A percentile compares a stretch with the other conserved stretches of the same genome.
These are phyloP conservation scores for Cephus sareptanus DNA, from an alignment of 2,888 invertebrate genomes.

Conservation along the genomic window DNA sequence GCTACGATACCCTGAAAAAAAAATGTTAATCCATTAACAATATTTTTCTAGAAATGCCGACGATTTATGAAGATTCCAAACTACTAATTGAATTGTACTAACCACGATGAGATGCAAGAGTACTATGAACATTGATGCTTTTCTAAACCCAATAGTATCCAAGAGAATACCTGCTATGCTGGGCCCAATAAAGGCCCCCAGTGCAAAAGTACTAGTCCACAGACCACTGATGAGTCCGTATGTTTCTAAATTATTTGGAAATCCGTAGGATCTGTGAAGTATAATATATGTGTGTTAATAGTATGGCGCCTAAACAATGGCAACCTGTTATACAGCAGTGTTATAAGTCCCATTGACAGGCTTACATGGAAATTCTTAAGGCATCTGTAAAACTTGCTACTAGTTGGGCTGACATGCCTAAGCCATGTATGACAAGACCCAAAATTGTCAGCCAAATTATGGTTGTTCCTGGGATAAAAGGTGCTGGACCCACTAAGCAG, in stretches of 20 bases:
- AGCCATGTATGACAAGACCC: slow-evolving; percentile 81
- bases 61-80: not conserved
- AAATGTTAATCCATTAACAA: not conserved
- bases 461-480: slow-evolving; percentile 76
- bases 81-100: slow-evolving; percentile 51
- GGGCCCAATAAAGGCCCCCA: slow-evolving; percentile 88
- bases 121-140: slow-evolving; percentile 78
- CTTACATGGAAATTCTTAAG: slow-evolving; percentile 83
- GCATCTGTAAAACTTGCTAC: slow-evolving; percentile 90
- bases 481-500: slow-evolving; percentile 82
- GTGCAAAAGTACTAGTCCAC: slow-evolving; percentile 90
- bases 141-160: slow-evolving; percentile 78
- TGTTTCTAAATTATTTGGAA: slow-evolving; percentile 87
- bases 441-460: slow-evolving; percentile 75
- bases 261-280: slow-evolving; percentile 73
- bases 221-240: slow-evolving; percentile 90
- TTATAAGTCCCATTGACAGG: slow-evolving; percentile 32
- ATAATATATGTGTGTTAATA: not conserved
- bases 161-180: slow-evolving; percentile 80
- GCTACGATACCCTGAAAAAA: slow-evolving; percentile 61
- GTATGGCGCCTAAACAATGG: not conserved
- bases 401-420: slow-evolving; percentile 85
- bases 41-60: not conserved
- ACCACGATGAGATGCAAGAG: slow-evolving; percentile 76
- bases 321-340: not conserved